Percentiles rank a stretch among this genome's conserved stretches.
Conservation (phyloP, 2,888 invertebrate species). For the Noctua comes region DNA sequence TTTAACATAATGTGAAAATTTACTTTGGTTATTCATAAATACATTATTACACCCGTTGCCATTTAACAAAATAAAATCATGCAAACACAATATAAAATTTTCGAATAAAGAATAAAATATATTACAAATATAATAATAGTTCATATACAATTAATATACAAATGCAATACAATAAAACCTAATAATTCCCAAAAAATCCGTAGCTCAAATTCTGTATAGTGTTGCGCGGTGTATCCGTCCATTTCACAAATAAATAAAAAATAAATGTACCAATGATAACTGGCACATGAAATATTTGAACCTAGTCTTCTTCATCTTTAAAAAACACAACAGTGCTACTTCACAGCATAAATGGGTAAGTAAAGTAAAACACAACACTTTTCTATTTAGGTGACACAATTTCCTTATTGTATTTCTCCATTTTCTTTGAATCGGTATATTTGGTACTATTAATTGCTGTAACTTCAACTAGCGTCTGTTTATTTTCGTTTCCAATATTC, state of each 20-base stretch:
- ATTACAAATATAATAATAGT: not conserved
- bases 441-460: slow-evolving; percentile 5
- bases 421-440: not conserved
- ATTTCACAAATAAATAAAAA: not conserved
- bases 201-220: not conserved
- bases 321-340: not conserved
- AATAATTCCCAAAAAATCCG: not conserved
- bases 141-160: not conserved
- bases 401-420: not conserved
- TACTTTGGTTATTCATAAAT: not conserved
- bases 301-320: not conserved
- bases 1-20: not conserved
- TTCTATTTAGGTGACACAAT: not conserved
- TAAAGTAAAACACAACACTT: not conserved
- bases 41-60: not conserved
- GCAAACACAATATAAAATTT: not conserved
- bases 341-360: not conserved
- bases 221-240: not conserved
- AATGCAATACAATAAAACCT: not conserved
- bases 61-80: not conserved
- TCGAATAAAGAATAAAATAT: not conserved
- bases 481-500: slow-evolving; percentile 32
- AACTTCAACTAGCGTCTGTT: slow-evolving; percentile 23
- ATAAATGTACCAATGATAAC: not conserved
- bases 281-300: not conserved